Evolutionary conservation across 2,888 invertebrate species (phyloP), one percentile per base, ranked within the genome.

Genomic region (Yponomeuta cagnagella): DNA sequence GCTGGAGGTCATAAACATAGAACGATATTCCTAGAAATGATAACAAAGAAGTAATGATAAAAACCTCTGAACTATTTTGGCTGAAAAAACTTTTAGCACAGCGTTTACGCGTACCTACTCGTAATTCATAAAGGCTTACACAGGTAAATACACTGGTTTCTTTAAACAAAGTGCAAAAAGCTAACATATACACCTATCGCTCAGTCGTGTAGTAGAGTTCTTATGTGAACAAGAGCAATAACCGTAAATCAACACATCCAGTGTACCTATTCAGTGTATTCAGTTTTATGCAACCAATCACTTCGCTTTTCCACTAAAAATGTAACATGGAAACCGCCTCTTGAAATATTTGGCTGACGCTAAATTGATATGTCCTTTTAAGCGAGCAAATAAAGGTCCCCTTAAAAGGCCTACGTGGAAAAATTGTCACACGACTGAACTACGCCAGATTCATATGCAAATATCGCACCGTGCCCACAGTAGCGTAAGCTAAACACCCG

Each of bases 361-460:
- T 15, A 5, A 58, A 58, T 58, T 58, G 52, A 58, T 58, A 58
- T 58, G 52, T 58, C 52, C 52, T 12, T 15, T 58, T 58, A 15
- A 58, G 52, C 43, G 43, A 58, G 52, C 15, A 58, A 58, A 58
- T 58, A 15, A 15, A 58, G 52, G 1, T 58, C 52, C 52, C 52
- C 15, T 15, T 12, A 58, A 58, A 58, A 58, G 52, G 52, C 52
- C 52, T 58, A 58, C 52, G 15, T 58, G 52, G 52, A 58, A 58
- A 58, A 58, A 58, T 58, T 58, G 52, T 58, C 52, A 58, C 52
- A 58, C 52, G 52, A 58, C 15, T 58, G 52, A 58, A 58, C 52
- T 58, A 12, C 52, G 52, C 12, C 52, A 58, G 79, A 88, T 88
- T 88, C 86, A 88, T 86, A 89, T 87, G 87, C 84, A 89, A 89